These are phyloP conservation scores for Clarias batrachus DNA, from an alignment of 2,113 vertebrate species.

Conservation along the genomic window DNA sequence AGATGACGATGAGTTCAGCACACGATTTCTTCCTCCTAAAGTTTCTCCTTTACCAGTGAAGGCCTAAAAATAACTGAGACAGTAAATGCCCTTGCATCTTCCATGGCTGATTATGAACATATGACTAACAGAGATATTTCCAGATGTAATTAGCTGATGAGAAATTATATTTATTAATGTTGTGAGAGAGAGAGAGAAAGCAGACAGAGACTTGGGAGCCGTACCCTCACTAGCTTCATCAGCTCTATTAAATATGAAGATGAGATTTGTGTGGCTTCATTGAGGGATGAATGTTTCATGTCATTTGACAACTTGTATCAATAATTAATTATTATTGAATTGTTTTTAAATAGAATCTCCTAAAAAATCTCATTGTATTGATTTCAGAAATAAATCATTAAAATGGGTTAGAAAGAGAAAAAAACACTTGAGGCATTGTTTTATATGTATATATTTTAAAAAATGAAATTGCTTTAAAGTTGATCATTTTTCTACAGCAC, in stretches of 20 bases:
- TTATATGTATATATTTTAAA: too few relatives aligned
- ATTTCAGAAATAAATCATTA: not conserved
- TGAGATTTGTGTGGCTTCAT: slow-evolving; percentile 1
- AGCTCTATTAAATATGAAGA: not conserved
- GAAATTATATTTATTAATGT: slow-evolving; percentile 30
- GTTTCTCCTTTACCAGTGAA: not conserved
- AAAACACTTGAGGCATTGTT: not conserved
- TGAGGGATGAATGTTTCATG: not conserved
- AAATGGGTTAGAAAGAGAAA: not conserved
- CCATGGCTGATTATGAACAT: slow-evolving; percentile 12
- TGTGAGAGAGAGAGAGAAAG: not conserved
- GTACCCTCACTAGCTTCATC: not conserved
- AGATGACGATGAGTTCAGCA: not conserved
- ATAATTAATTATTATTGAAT: not conserved
- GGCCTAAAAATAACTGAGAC: slow-evolving; percentile 4
- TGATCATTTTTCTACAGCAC: not conserved
- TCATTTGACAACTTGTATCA: not conserved
- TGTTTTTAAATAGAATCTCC: not conserved
- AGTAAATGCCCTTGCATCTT: slow-evolving; percentile 7
- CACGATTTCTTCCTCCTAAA: not conserved
- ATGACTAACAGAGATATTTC: slow-evolving; percentile 18
- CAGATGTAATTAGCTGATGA: slow-evolving; percentile 30
- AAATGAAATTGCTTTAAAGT: not conserved
- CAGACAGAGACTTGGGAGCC: not conserved
- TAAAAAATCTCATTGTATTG: not conserved